These are phyloP conservation scores for Caenorhabditis tropicalis DNA, from an alignment of 1,140 invertebrate genomes.

Conservation along the genomic window DNA sequence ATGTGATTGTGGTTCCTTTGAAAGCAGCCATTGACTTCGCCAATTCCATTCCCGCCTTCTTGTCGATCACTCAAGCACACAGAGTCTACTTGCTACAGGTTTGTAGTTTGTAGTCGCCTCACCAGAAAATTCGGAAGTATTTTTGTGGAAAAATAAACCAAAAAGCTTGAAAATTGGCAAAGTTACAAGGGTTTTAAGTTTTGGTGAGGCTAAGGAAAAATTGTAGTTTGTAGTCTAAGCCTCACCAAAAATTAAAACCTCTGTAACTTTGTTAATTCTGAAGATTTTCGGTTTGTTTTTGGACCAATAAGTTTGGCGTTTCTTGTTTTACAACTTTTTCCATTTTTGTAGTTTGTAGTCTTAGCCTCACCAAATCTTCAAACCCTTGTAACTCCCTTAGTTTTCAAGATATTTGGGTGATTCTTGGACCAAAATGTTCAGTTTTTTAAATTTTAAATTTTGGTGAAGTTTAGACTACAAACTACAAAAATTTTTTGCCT, in stretches of 20 bases:
- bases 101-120: background rate
- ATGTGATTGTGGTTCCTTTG: slow-evolving; percentile 86
- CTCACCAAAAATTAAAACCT: too few species aligned
- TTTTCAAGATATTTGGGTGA: background rate
- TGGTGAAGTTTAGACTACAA: too few species aligned
- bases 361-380: too few species aligned
- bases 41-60: slow-evolving; percentile 93
- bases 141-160: background rate
- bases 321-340: too few species aligned
- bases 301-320: background rate
- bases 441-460: too few species aligned
- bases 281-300: background rate
- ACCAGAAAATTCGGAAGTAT: background rate
- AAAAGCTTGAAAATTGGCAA: background rate
- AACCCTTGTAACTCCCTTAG: background rate
- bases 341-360: too few species aligned
- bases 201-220: too few species aligned
- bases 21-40: slow-evolving; percentile 96
- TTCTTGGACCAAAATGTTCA: background rate
- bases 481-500: too few species aligned
- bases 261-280: background rate
- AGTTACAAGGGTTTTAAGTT: too few species aligned
- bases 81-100: slow-evolving; percentile 95
- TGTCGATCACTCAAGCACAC: slow-evolving; percentile 90
- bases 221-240: too few species aligned